Evolutionary conservation across 2,888 invertebrate genomes (phyloP).

Genomic region (Plagiodera versicolora): DNA sequence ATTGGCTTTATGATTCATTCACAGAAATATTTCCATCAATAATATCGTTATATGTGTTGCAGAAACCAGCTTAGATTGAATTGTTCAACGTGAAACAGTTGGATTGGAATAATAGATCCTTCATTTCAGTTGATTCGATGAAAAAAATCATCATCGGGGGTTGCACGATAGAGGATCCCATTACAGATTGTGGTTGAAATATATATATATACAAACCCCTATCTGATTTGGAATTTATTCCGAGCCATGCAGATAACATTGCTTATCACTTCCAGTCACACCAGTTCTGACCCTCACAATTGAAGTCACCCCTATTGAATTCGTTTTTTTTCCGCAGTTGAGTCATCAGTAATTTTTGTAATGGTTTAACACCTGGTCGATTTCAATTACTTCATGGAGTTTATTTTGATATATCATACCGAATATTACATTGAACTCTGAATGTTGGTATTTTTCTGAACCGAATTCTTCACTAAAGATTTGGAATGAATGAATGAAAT

Average conservation of each 20-base stretch:
- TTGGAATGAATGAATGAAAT: no score
- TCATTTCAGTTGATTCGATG: background rate
- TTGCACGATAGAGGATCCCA: background rate
- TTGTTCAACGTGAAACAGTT: no score
- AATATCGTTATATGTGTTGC: no score
- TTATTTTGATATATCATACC: background rate
- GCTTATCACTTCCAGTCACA: constrained; percentile 1
- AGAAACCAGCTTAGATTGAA: no score
- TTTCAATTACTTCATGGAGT: background rate
- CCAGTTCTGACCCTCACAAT: background rate
- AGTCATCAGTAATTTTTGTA: background rate
- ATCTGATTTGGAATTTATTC: background rate
- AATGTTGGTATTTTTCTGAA: no score
- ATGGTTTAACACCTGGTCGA: background rate
- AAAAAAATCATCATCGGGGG: background rate
- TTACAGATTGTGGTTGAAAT: background rate
- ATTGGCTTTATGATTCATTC: no score
- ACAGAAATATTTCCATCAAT: no score
- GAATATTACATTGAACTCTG: no score
- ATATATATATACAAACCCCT: background rate
- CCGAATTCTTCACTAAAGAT: no score
- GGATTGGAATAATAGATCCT: no score
- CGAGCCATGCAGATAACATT: background rate
- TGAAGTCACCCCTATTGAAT: background rate
- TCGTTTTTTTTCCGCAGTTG: background rate